Evolutionary conservation across 2,888 invertebrate species (phyloP).

Genomic region (Macrosoma leucophasiata): DNA sequence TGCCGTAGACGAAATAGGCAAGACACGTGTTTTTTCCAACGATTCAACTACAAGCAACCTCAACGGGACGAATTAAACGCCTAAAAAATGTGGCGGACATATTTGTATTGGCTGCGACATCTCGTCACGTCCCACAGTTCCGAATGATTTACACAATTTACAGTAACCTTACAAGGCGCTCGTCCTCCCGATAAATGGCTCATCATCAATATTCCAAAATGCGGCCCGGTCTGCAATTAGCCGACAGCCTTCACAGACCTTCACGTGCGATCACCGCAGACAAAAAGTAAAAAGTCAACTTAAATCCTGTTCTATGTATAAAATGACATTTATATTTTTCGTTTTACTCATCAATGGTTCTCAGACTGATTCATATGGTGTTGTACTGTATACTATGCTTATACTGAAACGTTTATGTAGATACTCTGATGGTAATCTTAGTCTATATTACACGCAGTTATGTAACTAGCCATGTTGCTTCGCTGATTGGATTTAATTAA

Average conservation of each 20-base stretch:
- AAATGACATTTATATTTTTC: conserved; percentile 53
- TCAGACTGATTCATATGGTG: too few species aligned
- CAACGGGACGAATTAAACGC: conserved; percentile 56
- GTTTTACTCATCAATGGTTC: too few species aligned
- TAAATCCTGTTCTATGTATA: conserved; percentile 68
- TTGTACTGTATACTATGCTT: too few species aligned
- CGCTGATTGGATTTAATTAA: too few species aligned
- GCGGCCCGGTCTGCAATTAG: conserved; percentile 71
- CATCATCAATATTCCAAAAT: conserved; percentile 76
- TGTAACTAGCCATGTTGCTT: too few species aligned
- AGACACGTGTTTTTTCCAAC: conserved; percentile 37
- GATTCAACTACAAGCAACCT: conserved; percentile 42
- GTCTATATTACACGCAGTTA: too few species aligned
- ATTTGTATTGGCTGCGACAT: conserved; percentile 68
- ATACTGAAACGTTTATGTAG: too few species aligned
- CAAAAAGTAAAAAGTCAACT: conserved; percentile 55
- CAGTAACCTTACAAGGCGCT: conserved; percentile 66
- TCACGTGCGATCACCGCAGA: conserved; percentile 53
- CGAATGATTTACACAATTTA: conserved; percentile 75
- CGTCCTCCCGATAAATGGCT: conserved; percentile 72
- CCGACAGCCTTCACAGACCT: conserved; percentile 68
- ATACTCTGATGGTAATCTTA: too few species aligned
- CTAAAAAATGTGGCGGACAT: conserved; percentile 62
- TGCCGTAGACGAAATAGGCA: conserved; percentile 31
- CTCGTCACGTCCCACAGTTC: conserved; percentile 68